Conservation (phyloP, 1,140 invertebrate species). For the Drosophila rhopaloa region DNA sequence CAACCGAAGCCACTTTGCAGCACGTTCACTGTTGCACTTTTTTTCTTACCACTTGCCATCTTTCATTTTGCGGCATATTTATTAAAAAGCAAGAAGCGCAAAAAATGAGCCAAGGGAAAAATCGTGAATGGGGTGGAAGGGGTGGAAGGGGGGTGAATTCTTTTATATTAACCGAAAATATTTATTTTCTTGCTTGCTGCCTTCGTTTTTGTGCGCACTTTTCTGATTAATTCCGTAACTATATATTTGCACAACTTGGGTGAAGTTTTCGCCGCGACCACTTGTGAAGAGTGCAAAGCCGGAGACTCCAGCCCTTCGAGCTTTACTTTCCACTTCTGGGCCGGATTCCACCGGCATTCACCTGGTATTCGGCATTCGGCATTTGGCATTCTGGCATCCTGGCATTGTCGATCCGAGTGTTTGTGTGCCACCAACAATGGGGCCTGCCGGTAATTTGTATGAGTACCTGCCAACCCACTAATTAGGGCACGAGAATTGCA, state of each 20-base stretch:
- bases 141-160: conserved; percentile 32
- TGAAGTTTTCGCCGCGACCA: conserved; percentile 56
- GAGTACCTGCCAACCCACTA: conserved; percentile 46
- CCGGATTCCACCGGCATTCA: conserved; percentile 20
- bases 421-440: conserved; percentile 49
- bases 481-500: conserved; percentile 66
- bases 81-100: conserved; percentile 58
- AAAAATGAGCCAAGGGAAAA: conserved; percentile 8
- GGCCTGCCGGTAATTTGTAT: conserved; percentile 57
- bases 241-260: conserved; percentile 74
- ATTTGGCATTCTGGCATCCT: background rate
- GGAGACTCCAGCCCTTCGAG: conserved; percentile 20
- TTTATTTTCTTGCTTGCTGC: conserved; percentile 64
- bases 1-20: conserved; percentile 69
- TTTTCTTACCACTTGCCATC: conserved; percentile 60
- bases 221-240: conserved; percentile 77
- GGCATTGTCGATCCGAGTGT: conserved; percentile 56
- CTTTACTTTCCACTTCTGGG: conserved; percentile 65
- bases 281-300: conserved; percentile 30
- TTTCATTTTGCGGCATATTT: conserved; percentile 73
- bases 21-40: conserved; percentile 74
- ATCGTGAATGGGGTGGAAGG: background rate
- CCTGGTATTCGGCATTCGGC: no score
- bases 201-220: conserved; percentile 59
- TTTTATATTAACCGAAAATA: conserved; percentile 79